Conservation (phyloP, 2,888 invertebrate species). For the Stenotaenia linearis region DNA sequence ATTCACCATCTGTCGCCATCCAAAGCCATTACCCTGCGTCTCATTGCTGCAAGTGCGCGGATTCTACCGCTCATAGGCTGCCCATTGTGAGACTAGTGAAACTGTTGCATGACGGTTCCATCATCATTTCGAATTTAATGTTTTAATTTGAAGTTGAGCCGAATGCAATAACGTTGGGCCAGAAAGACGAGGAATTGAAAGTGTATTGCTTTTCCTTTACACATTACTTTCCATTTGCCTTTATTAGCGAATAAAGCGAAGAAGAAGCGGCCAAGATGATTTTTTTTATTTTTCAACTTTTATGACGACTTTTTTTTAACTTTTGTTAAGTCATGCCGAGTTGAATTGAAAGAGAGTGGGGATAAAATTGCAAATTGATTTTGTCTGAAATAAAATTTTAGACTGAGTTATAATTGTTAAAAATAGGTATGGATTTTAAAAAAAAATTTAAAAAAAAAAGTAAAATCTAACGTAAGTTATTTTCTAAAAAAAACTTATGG, state of each 20-base stretch:
- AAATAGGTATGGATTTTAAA: too few species aligned
- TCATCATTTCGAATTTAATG: conserved; percentile 33
- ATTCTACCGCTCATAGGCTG: conserved; percentile 12
- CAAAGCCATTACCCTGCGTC: conserved; percentile 32
- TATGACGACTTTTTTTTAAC: neutral
- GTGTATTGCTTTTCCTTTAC: conserved; percentile 32
- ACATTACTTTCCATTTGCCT: conserved; percentile 32
- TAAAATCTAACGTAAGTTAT: too few species aligned
- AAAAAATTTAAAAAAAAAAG: too few species aligned
- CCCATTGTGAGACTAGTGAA: conserved; percentile 28
- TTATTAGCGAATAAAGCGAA: conserved; percentile 32
- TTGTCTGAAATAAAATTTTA: too few species aligned
- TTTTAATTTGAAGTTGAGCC: conserved; percentile 32
- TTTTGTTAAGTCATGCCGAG: neutral
- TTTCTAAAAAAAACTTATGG: too few species aligned
- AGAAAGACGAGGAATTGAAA: conserved; percentile 29
- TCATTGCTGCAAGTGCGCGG: conserved; percentile 28
- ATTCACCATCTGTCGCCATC: conserved; percentile 31
- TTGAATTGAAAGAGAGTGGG: too few species aligned
- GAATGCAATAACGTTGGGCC: conserved; percentile 30
- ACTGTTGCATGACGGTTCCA: conserved; percentile 32
- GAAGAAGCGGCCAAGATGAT: neutral
- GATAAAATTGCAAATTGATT: too few species aligned
- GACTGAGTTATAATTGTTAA: too few species aligned
- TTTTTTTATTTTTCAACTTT: neutral